Evolutionary conservation across 92 coral and sea anemone species (phyloP), one percentile per base, ranked within the genome.

Genomic region (Montipora capitata): DNA sequence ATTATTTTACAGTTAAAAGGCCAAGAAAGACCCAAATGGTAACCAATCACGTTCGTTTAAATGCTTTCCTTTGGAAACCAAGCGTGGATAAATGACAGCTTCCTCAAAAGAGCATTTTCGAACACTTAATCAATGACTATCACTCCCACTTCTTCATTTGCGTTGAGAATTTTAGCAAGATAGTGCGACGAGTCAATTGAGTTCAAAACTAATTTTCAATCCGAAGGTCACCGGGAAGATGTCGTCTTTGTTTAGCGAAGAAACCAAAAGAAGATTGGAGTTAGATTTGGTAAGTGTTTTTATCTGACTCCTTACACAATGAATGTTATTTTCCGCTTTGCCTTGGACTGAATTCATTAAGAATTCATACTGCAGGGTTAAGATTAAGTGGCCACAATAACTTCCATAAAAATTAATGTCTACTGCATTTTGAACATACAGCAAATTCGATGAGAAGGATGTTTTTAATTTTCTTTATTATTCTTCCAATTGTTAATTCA

Each of bases 71-170:
- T 38, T 49, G 49, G 45, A 83, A 72, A 17, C 79, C 80, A 83
- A 72, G 87, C 87, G 87, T 83, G 79, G 72, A 83, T 72, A 83
- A 83, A 62, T 83, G 87, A 83, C 87, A 83, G 87, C 51, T 81
- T 54, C 15, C 67, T 80, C 76, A 81, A 81, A 81, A 52, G 85
- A 69, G 67, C 77, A 39, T 81, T 81, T 81, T 54, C 51, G 87
- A 73, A 72, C 79, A 71, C 72, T 71, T 52, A 83, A 58, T 83
- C 79, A 73, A 83, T 77, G 87, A 71, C 79, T 77, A 43, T 76
- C 35, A 12, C 52, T 48, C 77, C 39, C 61, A 4, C 48, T 56
- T 58, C 11, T n/a, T 71, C 35, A 58, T 2, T 56, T 44, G 51
- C 75, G 16, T 72, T 58, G 38, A 27, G 56, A 38, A 13, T 12